Evolutionary conservation across 2,888 invertebrate species (phyloP), one percentile per base, ranked within the genome.

Genomic region (Platerodrilus igneus): DNA sequence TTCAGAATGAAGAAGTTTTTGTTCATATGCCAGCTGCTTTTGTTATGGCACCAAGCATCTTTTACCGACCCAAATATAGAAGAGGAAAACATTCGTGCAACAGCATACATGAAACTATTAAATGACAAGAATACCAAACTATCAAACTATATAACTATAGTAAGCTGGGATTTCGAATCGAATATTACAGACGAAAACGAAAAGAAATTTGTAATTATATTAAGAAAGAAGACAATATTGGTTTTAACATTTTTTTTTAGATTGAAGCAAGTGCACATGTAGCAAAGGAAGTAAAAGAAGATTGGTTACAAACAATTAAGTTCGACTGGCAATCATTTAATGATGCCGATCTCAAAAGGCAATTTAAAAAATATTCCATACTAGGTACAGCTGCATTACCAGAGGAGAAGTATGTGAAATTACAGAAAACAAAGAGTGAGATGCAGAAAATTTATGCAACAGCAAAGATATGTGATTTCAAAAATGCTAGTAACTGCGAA

Each of bases 401-500:
- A 0, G 81, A 82, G 52, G 77, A 80, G 9, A 78, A 81, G 52
- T 78, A 76, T 55, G 75, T 75, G 43, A 71, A 74, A 35, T 70
- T 81, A 20, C 75, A 79, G 59, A 74, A 76, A 50, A 73, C 77
- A 0, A 70, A 82, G 2, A 79, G 81, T 0, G 75, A 79, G 4
- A 89, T 90, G 89, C 76, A 83, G 56, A 74, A 79, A 0, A 81
- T 82, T 48, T 89, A 84, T 57, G 81, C 86, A 0, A 87, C 78
- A 7, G 79, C 86, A 0, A 87, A 83, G 63, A 77, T 89, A 10
- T 89, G 88, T 57, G 77, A 78, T n/a, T 86, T 67, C 52, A 76
- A 76, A 21, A 69, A 84, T 47, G 57, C 60, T 0, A 67, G 60
- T 0, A 82, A 80, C 50, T 87, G 88, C 53, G 79, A 85, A 58